Evolutionary conservation across 2,113 vertebrate species (phyloP).

Genomic region (Tupaia chinensis): DNA sequence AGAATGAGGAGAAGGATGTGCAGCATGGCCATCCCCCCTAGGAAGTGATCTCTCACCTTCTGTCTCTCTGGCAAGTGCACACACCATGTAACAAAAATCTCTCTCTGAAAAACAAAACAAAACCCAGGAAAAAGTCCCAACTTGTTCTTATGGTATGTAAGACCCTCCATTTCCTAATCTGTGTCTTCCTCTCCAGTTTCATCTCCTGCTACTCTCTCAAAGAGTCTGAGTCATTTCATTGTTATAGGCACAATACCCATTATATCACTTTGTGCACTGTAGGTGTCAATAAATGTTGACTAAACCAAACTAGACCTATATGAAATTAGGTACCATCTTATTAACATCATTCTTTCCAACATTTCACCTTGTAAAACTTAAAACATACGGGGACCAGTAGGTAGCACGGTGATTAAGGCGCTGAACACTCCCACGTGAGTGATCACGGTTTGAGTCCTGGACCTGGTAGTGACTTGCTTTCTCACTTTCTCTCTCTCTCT

Average conservation of each 20-base stretch:
- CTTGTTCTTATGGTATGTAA: neutral
- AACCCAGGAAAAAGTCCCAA: neutral
- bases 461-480: too few relatives aligned
- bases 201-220: neutral
- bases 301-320: constrained; percentile 4
- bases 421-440: too few relatives aligned
- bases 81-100: too few relatives aligned
- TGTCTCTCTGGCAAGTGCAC: too few relatives aligned
- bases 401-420: too few relatives aligned
- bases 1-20: too few relatives aligned
- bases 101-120: too few relatives aligned
- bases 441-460: too few relatives aligned
- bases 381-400: neutral
- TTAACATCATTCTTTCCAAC: neutral
- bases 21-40: too few relatives aligned
- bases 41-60: too few relatives aligned
- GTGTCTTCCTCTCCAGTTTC: neutral
- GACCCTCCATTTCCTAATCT: neutral
- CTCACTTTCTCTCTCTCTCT: too few relatives aligned
- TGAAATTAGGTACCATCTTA: neutral
- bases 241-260: neutral
- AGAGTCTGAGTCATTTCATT: neutral
- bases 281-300: neutral
- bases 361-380: neutral
- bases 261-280: neutral